These are phyloP conservation scores for Mycetomoellerius zeteki DNA, from an alignment of 1,140 invertebrate species.

Conservation along the genomic window DNA sequence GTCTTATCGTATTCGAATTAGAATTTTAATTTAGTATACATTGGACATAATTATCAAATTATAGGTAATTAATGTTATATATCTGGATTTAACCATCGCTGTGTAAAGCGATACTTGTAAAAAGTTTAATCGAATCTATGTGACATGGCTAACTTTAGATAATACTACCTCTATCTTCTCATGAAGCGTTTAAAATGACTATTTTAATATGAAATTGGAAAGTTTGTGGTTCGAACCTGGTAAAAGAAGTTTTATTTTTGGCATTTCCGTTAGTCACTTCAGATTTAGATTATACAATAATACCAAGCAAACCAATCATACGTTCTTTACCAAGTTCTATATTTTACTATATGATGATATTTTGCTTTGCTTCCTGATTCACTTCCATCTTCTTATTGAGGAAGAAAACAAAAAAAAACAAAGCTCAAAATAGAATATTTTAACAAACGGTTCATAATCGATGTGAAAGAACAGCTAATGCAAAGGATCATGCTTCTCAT, in stretches of 20 bases:
- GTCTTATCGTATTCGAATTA: background rate
- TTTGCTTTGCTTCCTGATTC: background rate
- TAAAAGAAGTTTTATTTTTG: constrained; percentile 29
- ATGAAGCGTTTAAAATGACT: background rate
- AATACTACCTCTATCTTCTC: background rate
- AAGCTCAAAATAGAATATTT: background rate
- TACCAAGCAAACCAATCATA: background rate
- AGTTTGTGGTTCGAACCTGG: background rate
- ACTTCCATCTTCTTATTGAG: background rate
- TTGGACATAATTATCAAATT: constrained; percentile 21
- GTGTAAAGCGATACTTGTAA: background rate
- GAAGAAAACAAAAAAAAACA: constrained; percentile 36
- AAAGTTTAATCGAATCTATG: background rate
- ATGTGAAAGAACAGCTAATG: constrained; percentile 38
- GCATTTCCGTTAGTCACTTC: background rate
- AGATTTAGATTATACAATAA: background rate
- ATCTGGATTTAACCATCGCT: background rate
- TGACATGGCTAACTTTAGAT: constrained; percentile 22
- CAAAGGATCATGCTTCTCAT: constrained; percentile 21
- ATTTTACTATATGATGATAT: background rate
- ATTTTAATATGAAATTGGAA: constrained; percentile 5
- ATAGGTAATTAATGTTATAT: background rate
- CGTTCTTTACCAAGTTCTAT: background rate
- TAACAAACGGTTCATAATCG: constrained; percentile 26
- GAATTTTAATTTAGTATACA: constrained; percentile 1